Conservation (phyloP, 2,888 invertebrate species). For the Diplazon laetatorius region DNA sequence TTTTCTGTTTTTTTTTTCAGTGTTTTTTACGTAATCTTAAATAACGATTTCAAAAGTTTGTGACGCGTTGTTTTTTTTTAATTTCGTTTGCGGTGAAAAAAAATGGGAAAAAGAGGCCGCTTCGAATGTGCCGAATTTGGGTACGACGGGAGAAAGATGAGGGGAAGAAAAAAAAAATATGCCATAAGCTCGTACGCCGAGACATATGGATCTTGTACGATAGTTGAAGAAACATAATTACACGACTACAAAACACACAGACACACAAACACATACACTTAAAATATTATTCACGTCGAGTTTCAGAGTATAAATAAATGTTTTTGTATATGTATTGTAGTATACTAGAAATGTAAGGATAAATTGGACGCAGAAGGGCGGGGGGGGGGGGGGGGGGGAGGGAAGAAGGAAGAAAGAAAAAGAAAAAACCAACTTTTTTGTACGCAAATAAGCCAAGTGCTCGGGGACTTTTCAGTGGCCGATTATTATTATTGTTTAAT, state of each 20-base stretch:
- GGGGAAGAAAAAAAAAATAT: slow-evolving; percentile 1
- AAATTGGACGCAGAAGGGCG: background rate
- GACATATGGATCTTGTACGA: slow-evolving; percentile 50
- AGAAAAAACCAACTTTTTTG: slow-evolving; percentile 71
- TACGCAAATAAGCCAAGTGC: slow-evolving; percentile 65
- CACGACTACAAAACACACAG: slow-evolving; percentile 15
- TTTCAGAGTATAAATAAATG: slow-evolving; percentile 71
- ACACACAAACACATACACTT: slow-evolving; percentile 34
- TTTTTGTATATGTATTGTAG: slow-evolving; percentile 81
- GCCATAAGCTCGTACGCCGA: slow-evolving; percentile 38
- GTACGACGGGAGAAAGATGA: slow-evolving; percentile 28
- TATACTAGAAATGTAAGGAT: slow-evolving; percentile 73
- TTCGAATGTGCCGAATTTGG: slow-evolving; percentile 45
- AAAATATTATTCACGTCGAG: slow-evolving; percentile 52
- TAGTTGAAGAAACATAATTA: slow-evolving; percentile 36
- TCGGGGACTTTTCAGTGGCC: slow-evolving; percentile 12
- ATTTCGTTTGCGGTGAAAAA: no score
- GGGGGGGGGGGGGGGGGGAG: background rate
- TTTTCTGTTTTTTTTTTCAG: slow-evolving; percentile 45
- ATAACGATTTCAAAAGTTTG: slow-evolving; percentile 6
- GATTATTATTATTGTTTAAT: background rate
- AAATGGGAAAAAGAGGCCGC: slow-evolving; percentile 43
- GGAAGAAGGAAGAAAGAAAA: background rate
- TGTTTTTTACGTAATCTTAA: slow-evolving; percentile 6
- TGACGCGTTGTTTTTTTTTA: slow-evolving; percentile 15